Conservation (phyloP, 2,113 vertebrate species). For the Porphyrio hochstetteri region DNA sequence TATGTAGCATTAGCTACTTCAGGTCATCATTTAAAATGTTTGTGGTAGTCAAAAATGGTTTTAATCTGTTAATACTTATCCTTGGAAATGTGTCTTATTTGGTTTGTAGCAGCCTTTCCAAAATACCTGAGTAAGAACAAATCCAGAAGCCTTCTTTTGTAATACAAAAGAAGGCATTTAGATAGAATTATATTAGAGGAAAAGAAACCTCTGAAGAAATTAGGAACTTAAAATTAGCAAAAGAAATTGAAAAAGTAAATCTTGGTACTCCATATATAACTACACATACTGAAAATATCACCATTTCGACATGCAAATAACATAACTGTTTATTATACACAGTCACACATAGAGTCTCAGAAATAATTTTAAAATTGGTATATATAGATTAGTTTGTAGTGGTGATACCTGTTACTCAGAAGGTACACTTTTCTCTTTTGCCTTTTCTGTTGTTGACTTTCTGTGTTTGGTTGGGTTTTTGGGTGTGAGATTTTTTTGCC, state of each 20-base stretch:
- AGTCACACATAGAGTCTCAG: not conserved
- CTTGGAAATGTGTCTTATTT: not conserved
- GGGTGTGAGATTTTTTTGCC: not conserved
- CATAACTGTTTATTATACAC: not conserved
- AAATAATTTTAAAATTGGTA: not conserved
- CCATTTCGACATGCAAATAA: not conserved
- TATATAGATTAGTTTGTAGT: not conserved
- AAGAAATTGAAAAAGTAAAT: not conserved
- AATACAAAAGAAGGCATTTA: not conserved
- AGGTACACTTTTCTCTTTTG: not conserved
- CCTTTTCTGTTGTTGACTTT: too few species aligned
- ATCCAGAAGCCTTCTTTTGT: not conserved
- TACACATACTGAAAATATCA: not conserved
- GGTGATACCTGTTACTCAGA: not conserved
- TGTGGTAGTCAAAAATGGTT: not conserved
- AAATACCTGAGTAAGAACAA: not conserved
- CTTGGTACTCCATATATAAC: not conserved
- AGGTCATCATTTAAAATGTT: not conserved
- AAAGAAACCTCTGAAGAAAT: not conserved
- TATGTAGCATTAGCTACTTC: conserved; percentile 46
- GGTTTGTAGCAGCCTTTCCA: not conserved
- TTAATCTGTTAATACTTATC: not conserved
- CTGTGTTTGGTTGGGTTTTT: not conserved
- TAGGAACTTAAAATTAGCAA: not conserved
- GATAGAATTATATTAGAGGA: not conserved